Conservation (phyloP, 2,797 vertebrate genomes). For the Ataeniobius toweri region DNA sequence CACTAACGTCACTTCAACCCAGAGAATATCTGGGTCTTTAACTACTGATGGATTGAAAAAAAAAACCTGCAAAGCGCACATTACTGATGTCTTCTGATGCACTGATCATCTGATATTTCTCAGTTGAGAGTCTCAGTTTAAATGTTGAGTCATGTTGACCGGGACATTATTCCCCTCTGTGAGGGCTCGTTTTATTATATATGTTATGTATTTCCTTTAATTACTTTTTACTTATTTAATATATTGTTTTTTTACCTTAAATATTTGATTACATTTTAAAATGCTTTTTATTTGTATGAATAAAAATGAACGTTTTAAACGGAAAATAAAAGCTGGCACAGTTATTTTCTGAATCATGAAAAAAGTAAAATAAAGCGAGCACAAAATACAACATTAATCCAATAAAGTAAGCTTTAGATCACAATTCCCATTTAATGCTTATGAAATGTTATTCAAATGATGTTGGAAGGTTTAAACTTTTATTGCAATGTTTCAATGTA, state of each 20-base stretch:
- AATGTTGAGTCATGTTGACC: conserved; percentile 66
- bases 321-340: neutral
- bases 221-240: conserved; percentile 19
- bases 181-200: conserved; percentile 47
- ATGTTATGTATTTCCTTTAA: conserved; percentile 20
- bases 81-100: conserved; percentile 22
- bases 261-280: conserved; percentile 33
- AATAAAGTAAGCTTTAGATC: too few species aligned
- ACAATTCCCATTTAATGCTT: neutral
- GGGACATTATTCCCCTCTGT: conserved; percentile 56
- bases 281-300: conserved; percentile 39
- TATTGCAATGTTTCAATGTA: neutral
- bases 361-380: neutral
- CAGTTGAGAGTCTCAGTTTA: conserved; percentile 24
- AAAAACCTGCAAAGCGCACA: conserved; percentile 14
- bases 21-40: conserved; percentile 14
- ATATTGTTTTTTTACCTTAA: conserved; percentile 29
- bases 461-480: neutral
- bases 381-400: neutral
- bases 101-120: conserved; percentile 29
- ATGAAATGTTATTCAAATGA: neutral
- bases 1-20: neutral
- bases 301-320: conserved; percentile 50
- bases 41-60: conserved; percentile 21
- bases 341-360: neutral